Percentiles rank a stretch among this genome's conserved stretches.
Evolutionary conservation across 2,113 vertebrate species (phyloP).

Genomic region (Sakesphorus luctuosus): DNA sequence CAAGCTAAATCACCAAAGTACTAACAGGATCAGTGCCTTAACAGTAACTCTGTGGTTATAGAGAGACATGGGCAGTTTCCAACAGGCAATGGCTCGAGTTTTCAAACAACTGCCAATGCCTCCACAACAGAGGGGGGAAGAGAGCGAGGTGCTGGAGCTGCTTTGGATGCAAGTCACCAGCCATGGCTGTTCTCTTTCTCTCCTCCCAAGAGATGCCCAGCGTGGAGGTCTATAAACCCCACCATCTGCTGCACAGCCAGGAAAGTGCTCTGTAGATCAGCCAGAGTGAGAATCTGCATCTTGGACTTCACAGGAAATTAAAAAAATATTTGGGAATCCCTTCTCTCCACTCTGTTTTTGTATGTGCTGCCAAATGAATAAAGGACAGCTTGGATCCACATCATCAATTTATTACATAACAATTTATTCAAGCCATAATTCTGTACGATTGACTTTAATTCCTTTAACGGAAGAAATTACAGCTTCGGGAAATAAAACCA

Average conservation of each 20-base stretch:
- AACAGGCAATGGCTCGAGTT: neutral
- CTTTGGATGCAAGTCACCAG: neutral
- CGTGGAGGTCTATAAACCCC: neutral
- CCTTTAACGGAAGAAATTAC: conserved; percentile 26
- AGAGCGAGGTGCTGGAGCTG: neutral
- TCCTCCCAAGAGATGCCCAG: neutral
- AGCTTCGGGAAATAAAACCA: conserved; percentile 46
- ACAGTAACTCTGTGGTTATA: neutral
- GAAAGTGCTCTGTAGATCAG: neutral
- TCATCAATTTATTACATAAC: conserved; percentile 24
- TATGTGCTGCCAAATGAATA: neutral
- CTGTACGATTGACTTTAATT: neutral
- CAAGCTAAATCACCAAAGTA: neutral
- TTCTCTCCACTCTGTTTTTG: neutral
- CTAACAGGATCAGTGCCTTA: neutral
- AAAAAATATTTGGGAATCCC: neutral
- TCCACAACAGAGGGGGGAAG: neutral
- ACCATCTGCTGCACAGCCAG: neutral
- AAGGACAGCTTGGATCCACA: conserved; percentile 33
- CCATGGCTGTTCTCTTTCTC: neutral
- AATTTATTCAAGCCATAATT: conserved; percentile 32
- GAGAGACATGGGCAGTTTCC: neutral
- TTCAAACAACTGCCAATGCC: neutral
- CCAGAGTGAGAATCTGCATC: neutral
- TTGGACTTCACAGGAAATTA: neutral